A percentile compares a stretch with the other conserved stretches of the same genome.
Conservation (phyloP, 2,113 vertebrate genomes). For the Rhipidura dahli region DNA sequence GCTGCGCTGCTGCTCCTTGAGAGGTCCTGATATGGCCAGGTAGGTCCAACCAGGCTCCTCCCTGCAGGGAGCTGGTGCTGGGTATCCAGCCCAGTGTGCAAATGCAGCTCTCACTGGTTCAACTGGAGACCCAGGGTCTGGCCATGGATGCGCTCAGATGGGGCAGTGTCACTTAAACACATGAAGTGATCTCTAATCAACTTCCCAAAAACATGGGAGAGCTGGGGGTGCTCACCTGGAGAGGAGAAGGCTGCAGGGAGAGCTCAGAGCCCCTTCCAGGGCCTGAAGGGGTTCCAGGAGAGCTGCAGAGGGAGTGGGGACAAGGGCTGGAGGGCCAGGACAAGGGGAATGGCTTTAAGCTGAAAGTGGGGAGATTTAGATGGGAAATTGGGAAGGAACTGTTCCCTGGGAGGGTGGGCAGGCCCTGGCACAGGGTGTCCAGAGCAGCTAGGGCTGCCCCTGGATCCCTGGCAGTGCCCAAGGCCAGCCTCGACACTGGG, state of each 20-base stretch:
- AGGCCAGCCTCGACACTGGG: background rate
- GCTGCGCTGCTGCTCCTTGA: background rate
- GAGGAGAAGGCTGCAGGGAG: background rate
- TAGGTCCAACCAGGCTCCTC: background rate
- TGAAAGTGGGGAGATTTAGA: too few species aligned
- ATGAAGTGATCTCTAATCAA: background rate
- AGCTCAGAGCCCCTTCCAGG: background rate
- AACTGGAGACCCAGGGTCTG: background rate
- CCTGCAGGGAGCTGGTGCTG: too few species aligned
- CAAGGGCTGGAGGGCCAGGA: background rate
- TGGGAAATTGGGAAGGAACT: background rate
- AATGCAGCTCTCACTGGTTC: background rate
- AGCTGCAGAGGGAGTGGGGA: background rate
- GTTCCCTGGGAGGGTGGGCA: fast-evolving
- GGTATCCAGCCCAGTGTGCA: background rate
- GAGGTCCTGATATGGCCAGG: background rate
- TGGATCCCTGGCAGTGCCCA: background rate
- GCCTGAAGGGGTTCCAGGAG: background rate
- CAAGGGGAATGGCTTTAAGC: background rate
- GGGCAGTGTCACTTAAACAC: background rate
- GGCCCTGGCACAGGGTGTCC: fast-evolving
- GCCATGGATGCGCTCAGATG: fast-evolving
- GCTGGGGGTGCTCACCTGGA: background rate
- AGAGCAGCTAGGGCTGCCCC: background rate
- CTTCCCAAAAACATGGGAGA: background rate